Evolutionary conservation across 2,113 vertebrate genomes (phyloP), one percentile per base, ranked within the genome.

Genomic region (Heterocephalus glaber): DNA sequence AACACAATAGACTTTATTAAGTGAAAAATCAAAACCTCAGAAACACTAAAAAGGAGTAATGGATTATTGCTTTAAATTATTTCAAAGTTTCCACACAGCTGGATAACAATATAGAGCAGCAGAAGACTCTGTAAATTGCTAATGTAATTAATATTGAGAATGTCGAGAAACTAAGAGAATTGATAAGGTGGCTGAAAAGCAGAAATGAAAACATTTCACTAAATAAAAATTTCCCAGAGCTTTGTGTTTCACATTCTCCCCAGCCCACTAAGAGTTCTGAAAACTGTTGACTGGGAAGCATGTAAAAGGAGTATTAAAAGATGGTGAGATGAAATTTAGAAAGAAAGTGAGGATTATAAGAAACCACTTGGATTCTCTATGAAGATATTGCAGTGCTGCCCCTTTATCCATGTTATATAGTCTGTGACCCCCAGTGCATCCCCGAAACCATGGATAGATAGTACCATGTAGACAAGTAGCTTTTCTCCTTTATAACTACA

Each of bases 121-220:
- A 81, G 30, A 74, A 2, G 26, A 83, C 47, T 82, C 28, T 33
- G 0, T 70, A 77, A 44, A 47, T 63, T 74, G 33, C 81, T 82
- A 83, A 72, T 28, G 14, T 49, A 65, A 83, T 28, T 44, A 33
- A 44, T 13, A 52, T 66, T 80, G 72, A 35, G 20, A 84, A 87
- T 90, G 35, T 44, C 63, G 20, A 26, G n/a, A 26, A 35, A 19
- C 20, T 10, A 72, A 79, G 47, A 68, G 14, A 90, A 63, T 26
- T 70, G 33, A 77, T 38, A 82, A 96, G 12, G n/a, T 76, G 26
- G 1, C 19, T 30, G 24, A 95, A 90, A 83, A 91, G 30, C 30
- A 96, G 38, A 90, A 93, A 84, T 35, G 28, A 63, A 47, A 93
- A 87, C 38, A 65, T 41, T 84, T n/a, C 60, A 79, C 20, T 84